These are phyloP conservation scores for Sphenodon punctatus DNA, from an alignment of 2,797 vertebrate genomes.

Conservation along the genomic window DNA sequence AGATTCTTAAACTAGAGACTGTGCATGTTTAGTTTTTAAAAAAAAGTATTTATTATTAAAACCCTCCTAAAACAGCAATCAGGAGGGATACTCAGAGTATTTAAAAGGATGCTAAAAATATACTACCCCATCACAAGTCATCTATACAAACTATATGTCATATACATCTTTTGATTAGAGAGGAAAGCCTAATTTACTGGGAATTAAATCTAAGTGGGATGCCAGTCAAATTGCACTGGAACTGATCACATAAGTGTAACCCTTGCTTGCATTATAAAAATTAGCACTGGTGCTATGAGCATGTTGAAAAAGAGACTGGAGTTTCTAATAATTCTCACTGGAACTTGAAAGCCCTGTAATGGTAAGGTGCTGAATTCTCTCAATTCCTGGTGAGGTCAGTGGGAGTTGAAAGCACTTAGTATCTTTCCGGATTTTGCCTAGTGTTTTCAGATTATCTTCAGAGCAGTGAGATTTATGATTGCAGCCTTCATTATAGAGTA, in stretches of 20 bases:
- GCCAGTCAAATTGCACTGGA: not conserved
- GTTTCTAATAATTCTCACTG: not conserved
- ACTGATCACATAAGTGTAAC: not conserved
- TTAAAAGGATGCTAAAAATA: conserved; percentile 34
- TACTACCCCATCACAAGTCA: conserved; percentile 13
- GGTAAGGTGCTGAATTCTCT: too few relatives aligned
- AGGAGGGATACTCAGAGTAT: conserved; percentile 20
- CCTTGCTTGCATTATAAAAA: not conserved
- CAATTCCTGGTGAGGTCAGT: too few relatives aligned
- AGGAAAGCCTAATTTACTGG: conserved; percentile 1
- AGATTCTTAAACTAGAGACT: not conserved
- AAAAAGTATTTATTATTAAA: conserved; percentile 25
- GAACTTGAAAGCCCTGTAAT: not conserved
- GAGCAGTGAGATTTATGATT: not conserved
- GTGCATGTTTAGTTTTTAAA: not conserved
- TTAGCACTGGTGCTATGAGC: not conserved
- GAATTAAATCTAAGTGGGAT: conserved; percentile 23
- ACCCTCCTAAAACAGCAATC: conserved; percentile 32
- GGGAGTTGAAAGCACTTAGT: not conserved
- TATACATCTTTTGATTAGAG: conserved; percentile 38
- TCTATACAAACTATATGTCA: conserved; percentile 30
- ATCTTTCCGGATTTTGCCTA: not conserved
- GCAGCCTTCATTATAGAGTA: not conserved
- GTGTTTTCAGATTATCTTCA: not conserved
- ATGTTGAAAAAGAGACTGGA: conserved; percentile 2